Evolutionary conservation across 2,888 invertebrate species (phyloP).

Genomic region (Liodrosophila aerea): DNA sequence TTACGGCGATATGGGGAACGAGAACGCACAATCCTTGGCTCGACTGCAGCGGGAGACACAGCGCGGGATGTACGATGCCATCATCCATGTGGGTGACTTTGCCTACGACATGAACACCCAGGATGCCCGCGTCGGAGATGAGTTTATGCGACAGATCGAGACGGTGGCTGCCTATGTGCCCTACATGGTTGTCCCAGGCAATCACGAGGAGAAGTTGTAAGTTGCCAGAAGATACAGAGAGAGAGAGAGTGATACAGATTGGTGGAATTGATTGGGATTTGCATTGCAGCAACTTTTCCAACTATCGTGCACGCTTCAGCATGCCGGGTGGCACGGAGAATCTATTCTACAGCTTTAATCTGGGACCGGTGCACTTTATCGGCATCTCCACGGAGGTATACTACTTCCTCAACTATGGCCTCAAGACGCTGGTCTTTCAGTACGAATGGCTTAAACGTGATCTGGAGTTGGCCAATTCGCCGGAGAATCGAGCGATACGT

Average conservation of each 20-base stretch:
- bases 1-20: slow-evolving; percentile 97
- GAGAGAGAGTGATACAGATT: too few species aligned
- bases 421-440: slow-evolving; percentile 90
- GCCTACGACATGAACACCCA: slow-evolving; percentile 96
- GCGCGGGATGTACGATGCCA: slow-evolving; percentile 90
- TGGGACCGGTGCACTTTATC: slow-evolving; percentile 95
- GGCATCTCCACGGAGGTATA: slow-evolving; percentile 97
- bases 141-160: slow-evolving; percentile 96
- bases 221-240: slow-evolving; percentile 36
- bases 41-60: slow-evolving; percentile 93
- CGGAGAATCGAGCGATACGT: slow-evolving; percentile 87
- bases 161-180: slow-evolving; percentile 95
- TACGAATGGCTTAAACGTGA: slow-evolving; percentile 93
- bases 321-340: slow-evolving; percentile 92
- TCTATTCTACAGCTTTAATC: slow-evolving; percentile 92
- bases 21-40: slow-evolving; percentile 92
- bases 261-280: slow-evolving; percentile 14
- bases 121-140: slow-evolving; percentile 92
- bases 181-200: slow-evolving; percentile 96
- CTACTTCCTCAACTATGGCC: slow-evolving; percentile 94
- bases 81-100: slow-evolving; percentile 97
- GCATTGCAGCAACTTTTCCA: slow-evolving; percentile 93
- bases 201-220: slow-evolving; percentile 93
- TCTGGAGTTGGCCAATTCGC: slow-evolving; percentile 88
- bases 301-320: slow-evolving; percentile 94